Evolutionary conservation across 2,797 vertebrate species (phyloP), one percentile per base, ranked within the genome.

Genomic region (Silurus lanzhouensis): DNA sequence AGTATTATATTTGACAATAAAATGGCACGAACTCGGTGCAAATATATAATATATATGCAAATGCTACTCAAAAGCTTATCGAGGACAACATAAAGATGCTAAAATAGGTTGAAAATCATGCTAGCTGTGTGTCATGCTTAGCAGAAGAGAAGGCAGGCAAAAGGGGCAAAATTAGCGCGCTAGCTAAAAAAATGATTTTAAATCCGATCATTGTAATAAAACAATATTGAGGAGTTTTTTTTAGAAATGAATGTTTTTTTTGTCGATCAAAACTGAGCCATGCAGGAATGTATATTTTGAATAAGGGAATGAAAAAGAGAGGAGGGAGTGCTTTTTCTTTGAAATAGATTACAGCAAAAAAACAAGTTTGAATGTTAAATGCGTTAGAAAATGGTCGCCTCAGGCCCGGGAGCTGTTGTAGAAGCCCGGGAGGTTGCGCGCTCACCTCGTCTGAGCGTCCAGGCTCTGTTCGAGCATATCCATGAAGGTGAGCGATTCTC

Each of bases 401-500:
- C 71, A 92, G 93, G 93, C 92, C 93, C 72, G 38, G 88, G 88
- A 90, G 92, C 89, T 92, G 87, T 90, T 90, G 58, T 58, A 25
- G 85, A 31, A 83, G 84, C 88, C 91, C 7, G 27, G 71, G 61
- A 66, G 55, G 44, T 12, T 94, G 89, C 92, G 90, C 83, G 88
- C 96, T 95, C 94, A 96, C 96, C 96, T 96, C 94, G 93, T 94
- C 91, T 96, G 93, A 91, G 95, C 95, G 92, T 97, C 96, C 95
- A 97, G 93, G 93, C 96, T 96, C 95, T 96, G 96, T 93, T 97
- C 97, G 93, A 97, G 95, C 96, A 98, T 96, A 95, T 97, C 97
- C 97, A 97, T 97, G 94, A 90, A 94, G 87, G 81, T 80, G 87
- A 88, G 83, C 91, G 91, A 90, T 85, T 83, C 82, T 82, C 80